Base-by-base conservation (phyloP, 2,888 invertebrate genomes). In the Diachrysia chrysitis region DNA sequence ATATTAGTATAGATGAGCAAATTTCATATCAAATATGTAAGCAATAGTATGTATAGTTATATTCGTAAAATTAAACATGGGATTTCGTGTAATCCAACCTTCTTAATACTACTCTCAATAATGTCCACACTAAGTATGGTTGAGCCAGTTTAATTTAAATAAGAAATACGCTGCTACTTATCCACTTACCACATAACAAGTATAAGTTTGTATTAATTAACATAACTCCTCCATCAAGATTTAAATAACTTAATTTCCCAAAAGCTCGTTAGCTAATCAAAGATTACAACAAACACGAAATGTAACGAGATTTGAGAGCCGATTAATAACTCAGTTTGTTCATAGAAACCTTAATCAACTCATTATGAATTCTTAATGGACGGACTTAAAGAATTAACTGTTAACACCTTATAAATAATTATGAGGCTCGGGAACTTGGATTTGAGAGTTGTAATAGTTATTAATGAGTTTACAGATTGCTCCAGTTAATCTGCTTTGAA, bases 401-500 rank as follows among this genome's bases (percentile, higher is more conserved):
- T 82, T 89, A 89, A 87, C 85, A 85, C 83, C 85, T 88, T 83
- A 83, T 85, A 83, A 91, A 87, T 91, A 85, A 90, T 91, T 85
- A 85, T 78, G 68, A 75, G 84, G 77, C 63, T 78, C 66, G 64
- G 73, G 70, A 85, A 87, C 83, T 89, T 86, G 70, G 71, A 53
- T 72, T 77, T 71, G 35, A 53, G 35, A 53, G 58, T 65, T 66
- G 61, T 82, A 70, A 82, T 80, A 79, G 79, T 86, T 89, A 92
- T 90, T 90, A 88, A 92, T 89, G 86, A 85, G 88, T 85, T 90
- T 82, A 82, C 81, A 71, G 83, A 87, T 86, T 84, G 86, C 83
- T 85, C 82, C 83, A 78, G 84, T 83, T 90, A 93, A 92, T 92
- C 92, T 85, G 73, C 90, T 92, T 89, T 86, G 76, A 78, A 82